Evolutionary conservation across 2,797 vertebrate species (phyloP).

Genomic region (Forpus xanthops): DNA sequence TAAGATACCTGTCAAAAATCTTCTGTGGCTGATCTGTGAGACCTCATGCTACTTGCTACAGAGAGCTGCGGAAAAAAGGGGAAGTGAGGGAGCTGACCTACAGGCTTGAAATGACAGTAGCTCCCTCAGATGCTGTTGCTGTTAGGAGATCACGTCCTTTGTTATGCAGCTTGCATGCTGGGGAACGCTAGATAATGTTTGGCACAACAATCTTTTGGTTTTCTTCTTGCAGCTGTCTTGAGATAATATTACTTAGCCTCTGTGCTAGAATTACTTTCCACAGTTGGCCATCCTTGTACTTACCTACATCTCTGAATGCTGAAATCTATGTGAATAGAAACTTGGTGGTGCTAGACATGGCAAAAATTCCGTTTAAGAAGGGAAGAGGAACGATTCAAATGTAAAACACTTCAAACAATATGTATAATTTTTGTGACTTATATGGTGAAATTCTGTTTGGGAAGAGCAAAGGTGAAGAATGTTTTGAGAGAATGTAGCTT

Average conservation of each 20-base stretch:
- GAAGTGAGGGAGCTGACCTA: not conserved
- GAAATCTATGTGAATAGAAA: not conserved
- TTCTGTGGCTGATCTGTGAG: not conserved
- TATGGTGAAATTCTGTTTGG: accelerated
- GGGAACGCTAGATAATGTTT: not conserved
- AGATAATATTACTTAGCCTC: not conserved
- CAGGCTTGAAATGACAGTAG: not conserved
- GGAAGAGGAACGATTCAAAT: not conserved
- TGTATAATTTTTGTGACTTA: not conserved
- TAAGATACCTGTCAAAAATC: not conserved
- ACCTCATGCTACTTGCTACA: accelerated
- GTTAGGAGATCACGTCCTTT: not conserved
- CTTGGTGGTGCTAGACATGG: not conserved
- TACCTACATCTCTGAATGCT: not conserved
- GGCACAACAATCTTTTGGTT: not conserved
- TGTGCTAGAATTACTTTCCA: conserved; percentile 7
- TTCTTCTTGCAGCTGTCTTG: not conserved
- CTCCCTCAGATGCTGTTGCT: not conserved
- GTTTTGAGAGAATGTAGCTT: not conserved
- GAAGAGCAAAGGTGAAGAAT: not conserved
- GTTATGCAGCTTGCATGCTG: not conserved
- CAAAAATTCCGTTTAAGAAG: not conserved
- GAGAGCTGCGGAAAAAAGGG: not conserved
- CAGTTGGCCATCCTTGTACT: not conserved
- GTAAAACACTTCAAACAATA: not conserved